Evolutionary conservation across 2,113 vertebrate genomes (phyloP).

Genomic region (Porphyrio hochstetteri): DNA sequence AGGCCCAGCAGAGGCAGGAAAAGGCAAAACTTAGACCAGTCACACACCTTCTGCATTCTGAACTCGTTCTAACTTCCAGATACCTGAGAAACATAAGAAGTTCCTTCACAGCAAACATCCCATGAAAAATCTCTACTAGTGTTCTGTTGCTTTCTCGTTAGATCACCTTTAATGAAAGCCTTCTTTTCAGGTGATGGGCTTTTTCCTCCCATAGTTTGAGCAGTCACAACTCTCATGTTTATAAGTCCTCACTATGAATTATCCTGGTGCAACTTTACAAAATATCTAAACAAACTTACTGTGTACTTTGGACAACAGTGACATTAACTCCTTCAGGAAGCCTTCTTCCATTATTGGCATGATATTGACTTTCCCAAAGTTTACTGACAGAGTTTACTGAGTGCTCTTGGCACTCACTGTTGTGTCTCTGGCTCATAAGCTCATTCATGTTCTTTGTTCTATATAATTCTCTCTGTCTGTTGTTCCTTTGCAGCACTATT

Average conservation of each 20-base stretch:
- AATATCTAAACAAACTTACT: neutral
- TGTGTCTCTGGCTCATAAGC: neutral
- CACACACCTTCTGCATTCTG: neutral
- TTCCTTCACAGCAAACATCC: rapidly evolving
- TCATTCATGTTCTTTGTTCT: neutral
- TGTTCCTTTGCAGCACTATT: neutral
- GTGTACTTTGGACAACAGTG: neutral
- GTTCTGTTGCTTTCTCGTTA: neutral
- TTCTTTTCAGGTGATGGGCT: neutral
- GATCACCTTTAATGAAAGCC: neutral
- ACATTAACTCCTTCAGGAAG: neutral
- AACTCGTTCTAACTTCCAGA: neutral
- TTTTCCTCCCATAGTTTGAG: neutral
- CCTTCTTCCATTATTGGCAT: conserved; percentile 9
- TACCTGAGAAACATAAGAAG: neutral
- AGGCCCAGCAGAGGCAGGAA: neutral
- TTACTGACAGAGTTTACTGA: neutral
- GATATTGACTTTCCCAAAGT: neutral
- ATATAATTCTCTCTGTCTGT: neutral
- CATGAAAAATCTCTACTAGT: neutral
- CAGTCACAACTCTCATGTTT: neutral
- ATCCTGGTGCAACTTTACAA: neutral
- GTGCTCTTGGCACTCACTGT: neutral
- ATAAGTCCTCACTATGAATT: neutral
- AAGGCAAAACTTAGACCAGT: neutral